phyloP scores from a whole-genome alignment of 2,797 vertebrate species.

The Platalea minor region DNA sequence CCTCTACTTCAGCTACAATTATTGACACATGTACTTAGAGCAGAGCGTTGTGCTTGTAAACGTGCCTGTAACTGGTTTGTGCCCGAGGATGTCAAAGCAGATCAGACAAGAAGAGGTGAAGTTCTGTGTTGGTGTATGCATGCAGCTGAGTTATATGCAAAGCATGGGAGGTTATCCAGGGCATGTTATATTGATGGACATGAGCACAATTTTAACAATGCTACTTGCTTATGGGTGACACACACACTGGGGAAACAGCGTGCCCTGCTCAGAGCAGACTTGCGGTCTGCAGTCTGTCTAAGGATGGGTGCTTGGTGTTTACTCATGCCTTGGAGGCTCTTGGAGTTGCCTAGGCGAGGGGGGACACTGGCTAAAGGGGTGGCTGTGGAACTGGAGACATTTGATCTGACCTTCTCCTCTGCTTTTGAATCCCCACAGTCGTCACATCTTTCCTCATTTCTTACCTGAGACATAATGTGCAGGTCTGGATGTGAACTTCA shows the following conservation, averaged over 20 bases:
- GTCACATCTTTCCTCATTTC: background rate
- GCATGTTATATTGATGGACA: fast-evolving
- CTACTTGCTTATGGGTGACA: background rate
- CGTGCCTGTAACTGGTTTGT: background rate
- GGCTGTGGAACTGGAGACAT: background rate
- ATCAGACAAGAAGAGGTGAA: background rate
- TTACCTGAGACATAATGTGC: background rate
- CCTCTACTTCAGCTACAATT: background rate
- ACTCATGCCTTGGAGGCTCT: background rate
- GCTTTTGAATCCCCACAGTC: background rate
- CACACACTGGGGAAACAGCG: background rate
- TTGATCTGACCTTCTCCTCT: background rate
- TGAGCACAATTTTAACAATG: background rate
- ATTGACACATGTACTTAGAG: background rate
- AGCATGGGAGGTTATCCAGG: background rate
- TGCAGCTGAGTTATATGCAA: fast-evolving
- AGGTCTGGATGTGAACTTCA: background rate
- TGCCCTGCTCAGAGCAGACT: background rate
- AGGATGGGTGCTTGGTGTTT: background rate
- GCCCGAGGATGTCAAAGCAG: background rate
- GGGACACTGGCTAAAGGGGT: background rate
- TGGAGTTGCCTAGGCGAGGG: background rate
- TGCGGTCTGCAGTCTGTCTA: background rate
- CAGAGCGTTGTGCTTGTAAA: background rate
- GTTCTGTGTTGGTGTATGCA: background rate